These are phyloP conservation scores for Chloromyia formosa DNA, from an alignment of 2,888 invertebrate genomes.

Conservation along the genomic window DNA sequence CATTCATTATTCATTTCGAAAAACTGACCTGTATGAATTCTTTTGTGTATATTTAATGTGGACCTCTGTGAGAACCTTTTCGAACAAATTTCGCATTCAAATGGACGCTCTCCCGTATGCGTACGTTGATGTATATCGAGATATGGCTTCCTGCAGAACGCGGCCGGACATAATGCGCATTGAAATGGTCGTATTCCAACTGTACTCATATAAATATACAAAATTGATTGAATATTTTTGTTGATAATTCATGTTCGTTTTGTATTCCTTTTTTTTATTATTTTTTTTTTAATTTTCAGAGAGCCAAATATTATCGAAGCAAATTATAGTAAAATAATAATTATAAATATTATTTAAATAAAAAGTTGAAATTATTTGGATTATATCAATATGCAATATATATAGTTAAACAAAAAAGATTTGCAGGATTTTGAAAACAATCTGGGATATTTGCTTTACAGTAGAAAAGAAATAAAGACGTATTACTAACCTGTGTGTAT, in stretches of 20 bases:
- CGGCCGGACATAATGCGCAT: conserved; percentile 68
- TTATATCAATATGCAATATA: no score
- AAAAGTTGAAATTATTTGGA: conserved; percentile 4
- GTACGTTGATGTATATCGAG: conserved; percentile 73
- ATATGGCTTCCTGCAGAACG: conserved; percentile 71
- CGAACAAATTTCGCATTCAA: conserved; percentile 78
- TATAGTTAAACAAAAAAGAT: conserved; percentile 6
- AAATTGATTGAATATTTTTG: conserved; percentile 28
- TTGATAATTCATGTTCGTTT: background rate
- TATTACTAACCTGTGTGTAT: conserved; percentile 53
- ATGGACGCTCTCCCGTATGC: conserved; percentile 68
- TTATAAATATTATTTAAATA: background rate
- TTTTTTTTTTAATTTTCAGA: background rate
- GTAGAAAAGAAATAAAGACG: conserved; percentile 3
- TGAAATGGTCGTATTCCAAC: conserved; percentile 65
- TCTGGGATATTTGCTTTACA: conserved; percentile 3
- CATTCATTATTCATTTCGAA: conserved; percentile 18
- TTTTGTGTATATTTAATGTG: conserved; percentile 82
- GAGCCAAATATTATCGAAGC: background rate
- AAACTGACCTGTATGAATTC: conserved; percentile 73
- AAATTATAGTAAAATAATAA: conserved; percentile 25
- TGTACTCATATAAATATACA: conserved; percentile 47
- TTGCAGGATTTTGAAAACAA: conserved; percentile 20
- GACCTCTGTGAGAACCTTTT: conserved; percentile 84
- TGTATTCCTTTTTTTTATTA: background rate